Evolutionary conservation across 2,797 vertebrate genomes (phyloP).

Genomic region (Schizothorax lantsangensis): DNA sequence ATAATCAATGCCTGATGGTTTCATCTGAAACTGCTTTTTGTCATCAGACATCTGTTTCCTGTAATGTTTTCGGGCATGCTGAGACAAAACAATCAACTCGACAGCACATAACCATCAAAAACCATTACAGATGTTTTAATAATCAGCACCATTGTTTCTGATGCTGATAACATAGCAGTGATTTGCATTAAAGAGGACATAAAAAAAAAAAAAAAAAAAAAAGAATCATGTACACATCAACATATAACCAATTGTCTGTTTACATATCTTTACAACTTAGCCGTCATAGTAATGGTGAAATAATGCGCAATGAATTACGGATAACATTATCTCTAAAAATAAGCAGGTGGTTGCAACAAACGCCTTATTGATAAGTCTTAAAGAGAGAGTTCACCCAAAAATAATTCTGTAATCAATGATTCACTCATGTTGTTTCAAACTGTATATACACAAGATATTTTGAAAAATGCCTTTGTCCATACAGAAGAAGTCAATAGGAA

Average conservation of each 20-base stretch:
- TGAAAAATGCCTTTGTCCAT: not conserved
- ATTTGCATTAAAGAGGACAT: not conserved
- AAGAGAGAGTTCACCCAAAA: not conserved
- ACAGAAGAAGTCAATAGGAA: not conserved
- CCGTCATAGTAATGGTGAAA: not conserved
- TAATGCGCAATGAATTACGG: not conserved
- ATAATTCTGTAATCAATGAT: not conserved
- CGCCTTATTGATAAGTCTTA: not conserved
- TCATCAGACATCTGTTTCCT: not conserved
- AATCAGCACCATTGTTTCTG: not conserved
- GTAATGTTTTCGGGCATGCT: not conserved
- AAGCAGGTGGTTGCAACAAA: not conserved
- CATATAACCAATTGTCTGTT: not conserved
- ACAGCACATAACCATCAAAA: slow-evolving; percentile 9
- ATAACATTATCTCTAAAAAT: too few species aligned
- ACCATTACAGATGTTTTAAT: slow-evolving; percentile 1
- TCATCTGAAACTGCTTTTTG: slow-evolving; percentile 6
- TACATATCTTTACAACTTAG: not conserved
- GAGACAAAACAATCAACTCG: slow-evolving; percentile 18
- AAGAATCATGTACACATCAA: not conserved
- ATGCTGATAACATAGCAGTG: not conserved
- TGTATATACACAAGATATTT: not conserved
- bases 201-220: too few species aligned
- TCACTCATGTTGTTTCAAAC: not conserved
- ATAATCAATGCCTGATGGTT: slow-evolving; percentile 36